phyloP scores from a whole-genome alignment of 2,113 vertebrate species.

The Caranx melampygus region DNA sequence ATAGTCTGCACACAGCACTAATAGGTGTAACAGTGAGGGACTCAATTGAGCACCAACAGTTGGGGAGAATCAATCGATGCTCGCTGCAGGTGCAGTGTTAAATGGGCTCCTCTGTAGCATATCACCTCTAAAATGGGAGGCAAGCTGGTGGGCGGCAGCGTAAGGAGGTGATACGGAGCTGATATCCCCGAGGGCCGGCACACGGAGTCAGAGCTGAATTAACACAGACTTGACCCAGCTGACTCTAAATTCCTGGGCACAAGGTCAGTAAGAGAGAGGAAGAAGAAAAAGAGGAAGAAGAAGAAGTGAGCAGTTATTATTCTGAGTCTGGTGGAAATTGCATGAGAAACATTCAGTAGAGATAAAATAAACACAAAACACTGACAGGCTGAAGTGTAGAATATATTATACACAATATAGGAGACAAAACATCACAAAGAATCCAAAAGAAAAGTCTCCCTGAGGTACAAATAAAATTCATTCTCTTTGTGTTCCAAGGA shows the following conservation, averaged over 20 bases:
- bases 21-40: slow-evolving; percentile 50
- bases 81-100: slow-evolving; percentile 66
- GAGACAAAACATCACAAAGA: background rate
- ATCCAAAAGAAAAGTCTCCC: background rate
- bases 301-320: slow-evolving; percentile 23
- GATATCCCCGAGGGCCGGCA: slow-evolving; percentile 40
- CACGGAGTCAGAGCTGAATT: slow-evolving; percentile 31
- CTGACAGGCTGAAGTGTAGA: background rate
- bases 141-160: slow-evolving; percentile 37
- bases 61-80: slow-evolving; percentile 66
- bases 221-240: slow-evolving; percentile 47
- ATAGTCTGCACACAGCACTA: slow-evolving; percentile 24
- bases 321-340: background rate
- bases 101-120: slow-evolving; percentile 59
- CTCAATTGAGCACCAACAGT: slow-evolving; percentile 59
- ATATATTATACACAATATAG: background rate
- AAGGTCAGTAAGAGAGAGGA: slow-evolving; percentile 30
- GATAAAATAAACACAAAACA: background rate
- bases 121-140: slow-evolving; percentile 57
- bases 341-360: background rate
- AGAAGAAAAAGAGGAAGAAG: too few relatives aligned
- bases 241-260: slow-evolving; percentile 3
- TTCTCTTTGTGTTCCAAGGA: background rate
- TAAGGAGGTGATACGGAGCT: slow-evolving; percentile 43
- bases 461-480: background rate